These are phyloP conservation scores for Fukomys damarensis DNA, from an alignment of 2,113 vertebrate genomes.

Conservation along the genomic window DNA sequence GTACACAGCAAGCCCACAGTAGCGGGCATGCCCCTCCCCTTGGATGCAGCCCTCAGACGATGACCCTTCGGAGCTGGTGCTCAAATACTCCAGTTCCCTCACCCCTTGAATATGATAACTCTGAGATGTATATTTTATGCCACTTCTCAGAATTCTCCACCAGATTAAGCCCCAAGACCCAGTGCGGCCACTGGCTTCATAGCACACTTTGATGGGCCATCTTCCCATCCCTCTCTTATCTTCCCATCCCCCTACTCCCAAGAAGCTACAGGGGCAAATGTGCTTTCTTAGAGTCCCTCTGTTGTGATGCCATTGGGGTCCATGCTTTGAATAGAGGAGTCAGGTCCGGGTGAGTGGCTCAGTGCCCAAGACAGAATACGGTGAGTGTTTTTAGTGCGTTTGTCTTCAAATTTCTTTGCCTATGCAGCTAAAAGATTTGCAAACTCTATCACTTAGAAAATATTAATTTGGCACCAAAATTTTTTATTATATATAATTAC, in stretches of 20 bases:
- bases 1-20: no score
- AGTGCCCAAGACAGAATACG: not conserved
- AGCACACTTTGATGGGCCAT: no score
- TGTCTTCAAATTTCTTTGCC: not conserved
- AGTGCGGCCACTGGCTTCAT: not conserved
- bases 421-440: not conserved
- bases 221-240: not conserved
- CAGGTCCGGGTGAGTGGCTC: not conserved
- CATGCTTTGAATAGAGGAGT: not conserved
- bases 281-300: not conserved
- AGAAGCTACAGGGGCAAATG: not conserved
- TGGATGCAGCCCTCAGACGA: not conserved
- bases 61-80: not conserved
- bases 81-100: not conserved
- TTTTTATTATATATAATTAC: not conserved
- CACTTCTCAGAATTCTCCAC: not conserved
- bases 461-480: not conserved
- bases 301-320: accelerated
- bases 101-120: not conserved
- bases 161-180: not conserved
- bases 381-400: not conserved
- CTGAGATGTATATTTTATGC: not conserved
- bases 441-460: not conserved
- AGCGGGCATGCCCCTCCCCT: accelerated
- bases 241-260: not conserved